A percentile compares a stretch with the other conserved stretches of the same genome.
phyloP scores from a whole-genome alignment of 2,888 invertebrate species.

The Eristalis tenax region DNA sequence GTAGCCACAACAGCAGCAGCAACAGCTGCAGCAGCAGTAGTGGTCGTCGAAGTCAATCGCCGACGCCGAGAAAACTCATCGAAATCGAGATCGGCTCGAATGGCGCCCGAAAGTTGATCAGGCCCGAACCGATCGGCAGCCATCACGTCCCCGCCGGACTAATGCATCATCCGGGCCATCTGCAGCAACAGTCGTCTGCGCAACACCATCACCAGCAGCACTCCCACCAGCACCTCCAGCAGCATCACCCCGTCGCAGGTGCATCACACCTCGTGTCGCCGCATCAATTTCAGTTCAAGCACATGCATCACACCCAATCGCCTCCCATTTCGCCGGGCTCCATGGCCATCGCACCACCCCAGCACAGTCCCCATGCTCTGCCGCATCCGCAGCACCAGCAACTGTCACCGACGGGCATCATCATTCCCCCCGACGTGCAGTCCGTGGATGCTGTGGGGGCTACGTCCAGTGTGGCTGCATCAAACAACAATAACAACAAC shows the following conservation, averaged over 20 bases:
- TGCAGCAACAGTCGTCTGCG: conserved; percentile 63
- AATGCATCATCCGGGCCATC: conserved; percentile 77
- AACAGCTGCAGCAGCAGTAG: conserved; percentile 64
- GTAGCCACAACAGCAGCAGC: conserved; percentile 67
- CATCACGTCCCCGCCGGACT: conserved; percentile 48
- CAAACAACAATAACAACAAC: conserved; percentile 18
- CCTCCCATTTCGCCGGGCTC: conserved; percentile 57
- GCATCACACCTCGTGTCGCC: conserved; percentile 30
- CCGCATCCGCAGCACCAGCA: conserved; percentile 44
- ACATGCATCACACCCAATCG: conserved; percentile 58
- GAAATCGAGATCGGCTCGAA: conserved; percentile 74
- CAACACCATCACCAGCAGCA: conserved; percentile 57
- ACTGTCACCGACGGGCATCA: conserved; percentile 14
- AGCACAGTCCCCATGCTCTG: conserved; percentile 17
- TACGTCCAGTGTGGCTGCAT: background rate
- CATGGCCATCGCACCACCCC: conserved; percentile 15
- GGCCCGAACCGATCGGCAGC: conserved; percentile 76
- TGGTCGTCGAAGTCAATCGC: conserved; percentile 74
- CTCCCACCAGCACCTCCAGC: conserved; percentile 46
- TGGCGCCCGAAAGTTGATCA: conserved; percentile 75
- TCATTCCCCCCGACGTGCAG: conserved; percentile 29
- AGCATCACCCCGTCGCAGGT: conserved; percentile 36
- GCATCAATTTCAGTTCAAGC: conserved; percentile 71
- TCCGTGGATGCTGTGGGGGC: conserved; percentile 41
- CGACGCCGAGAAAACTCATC: conserved; percentile 76